Conservation (phyloP, 2,113 vertebrate species). For the Accipiter virgatus region DNA sequence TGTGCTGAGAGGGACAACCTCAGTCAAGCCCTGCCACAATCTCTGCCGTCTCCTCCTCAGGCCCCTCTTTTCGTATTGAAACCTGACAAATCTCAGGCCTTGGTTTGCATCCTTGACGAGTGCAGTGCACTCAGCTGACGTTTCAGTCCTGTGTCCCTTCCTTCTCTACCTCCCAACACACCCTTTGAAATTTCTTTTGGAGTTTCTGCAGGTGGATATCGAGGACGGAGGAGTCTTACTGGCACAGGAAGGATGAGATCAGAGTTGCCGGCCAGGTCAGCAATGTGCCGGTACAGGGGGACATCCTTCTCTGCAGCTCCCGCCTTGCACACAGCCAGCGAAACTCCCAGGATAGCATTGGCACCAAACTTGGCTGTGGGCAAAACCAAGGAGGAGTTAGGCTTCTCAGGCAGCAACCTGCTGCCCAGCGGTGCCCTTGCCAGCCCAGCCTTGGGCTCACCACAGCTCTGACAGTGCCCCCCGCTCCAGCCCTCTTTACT, state of each 20-base stretch:
- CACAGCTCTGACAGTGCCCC: not conserved
- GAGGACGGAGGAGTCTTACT: conserved; percentile 69
- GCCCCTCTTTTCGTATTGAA: not conserved
- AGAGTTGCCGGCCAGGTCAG: conserved; percentile 88
- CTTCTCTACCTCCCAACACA: not conserved
- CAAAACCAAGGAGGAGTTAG: not conserved
- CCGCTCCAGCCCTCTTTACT: not conserved
- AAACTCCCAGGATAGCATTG: conserved; percentile 91
- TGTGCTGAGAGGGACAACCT: not conserved
- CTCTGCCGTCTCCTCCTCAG: not conserved
- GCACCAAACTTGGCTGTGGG: conserved; percentile 88
- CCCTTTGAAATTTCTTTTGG: not conserved
- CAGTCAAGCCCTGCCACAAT: not conserved
- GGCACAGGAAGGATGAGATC: conserved; percentile 91
- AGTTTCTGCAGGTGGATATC: not conserved
- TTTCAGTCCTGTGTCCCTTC: not conserved
- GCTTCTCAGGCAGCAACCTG: not conserved
- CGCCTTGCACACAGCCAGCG: conserved; percentile 89
- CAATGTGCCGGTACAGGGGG: conserved; percentile 90
- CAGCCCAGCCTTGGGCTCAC: not conserved
- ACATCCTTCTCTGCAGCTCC: conserved; percentile 87
- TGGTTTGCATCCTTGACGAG: not conserved
- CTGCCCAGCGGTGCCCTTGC: not conserved
- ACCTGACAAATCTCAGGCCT: not conserved
- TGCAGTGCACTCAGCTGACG: not conserved